Evolutionary conservation across 2,797 vertebrate species (phyloP).

Genomic region (Pteropus rufus): DNA sequence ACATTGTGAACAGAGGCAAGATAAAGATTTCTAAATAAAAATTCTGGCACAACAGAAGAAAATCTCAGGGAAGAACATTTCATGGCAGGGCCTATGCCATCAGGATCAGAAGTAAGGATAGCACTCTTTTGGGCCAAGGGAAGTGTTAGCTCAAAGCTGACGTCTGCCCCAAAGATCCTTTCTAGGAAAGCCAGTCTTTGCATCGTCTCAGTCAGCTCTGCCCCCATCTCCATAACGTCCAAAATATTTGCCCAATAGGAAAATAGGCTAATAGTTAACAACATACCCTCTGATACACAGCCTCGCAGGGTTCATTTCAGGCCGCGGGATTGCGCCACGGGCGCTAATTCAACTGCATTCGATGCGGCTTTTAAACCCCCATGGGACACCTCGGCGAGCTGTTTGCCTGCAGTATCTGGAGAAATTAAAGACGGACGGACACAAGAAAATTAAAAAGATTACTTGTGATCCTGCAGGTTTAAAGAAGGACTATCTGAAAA

Average conservation of each 20-base stretch:
- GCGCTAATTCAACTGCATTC: constrained; percentile 83
- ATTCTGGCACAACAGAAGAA: constrained; percentile 53
- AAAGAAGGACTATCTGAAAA: constrained; percentile 77
- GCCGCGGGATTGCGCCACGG: constrained; percentile 81
- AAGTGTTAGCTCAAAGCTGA: background rate
- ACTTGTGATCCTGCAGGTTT: constrained; percentile 79
- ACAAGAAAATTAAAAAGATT: constrained; percentile 85
- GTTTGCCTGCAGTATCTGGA: constrained; percentile 84
- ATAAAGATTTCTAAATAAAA: constrained; percentile 57
- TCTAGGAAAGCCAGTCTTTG: constrained; percentile 38
- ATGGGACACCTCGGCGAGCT: constrained; percentile 79
- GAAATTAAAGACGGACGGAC: constrained; percentile 84
- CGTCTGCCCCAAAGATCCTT: constrained; percentile 23
- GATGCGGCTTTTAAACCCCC: constrained; percentile 82
- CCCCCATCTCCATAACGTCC: constrained; percentile 50
- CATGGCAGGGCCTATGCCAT: background rate
- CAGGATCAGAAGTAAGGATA: constrained; percentile 51
- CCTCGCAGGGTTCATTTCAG: constrained; percentile 84
- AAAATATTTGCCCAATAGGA: constrained; percentile 69
- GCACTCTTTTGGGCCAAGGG: constrained; percentile 7
- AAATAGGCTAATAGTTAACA: constrained; percentile 81
- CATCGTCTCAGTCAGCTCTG: constrained; percentile 10
- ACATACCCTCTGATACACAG: constrained; percentile 83
- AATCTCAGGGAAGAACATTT: constrained; percentile 53
- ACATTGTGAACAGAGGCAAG: constrained; percentile 53